phyloP scores from a whole-genome alignment of 2,888 invertebrate species.

The Stenoptilia bipunctidactyla region DNA sequence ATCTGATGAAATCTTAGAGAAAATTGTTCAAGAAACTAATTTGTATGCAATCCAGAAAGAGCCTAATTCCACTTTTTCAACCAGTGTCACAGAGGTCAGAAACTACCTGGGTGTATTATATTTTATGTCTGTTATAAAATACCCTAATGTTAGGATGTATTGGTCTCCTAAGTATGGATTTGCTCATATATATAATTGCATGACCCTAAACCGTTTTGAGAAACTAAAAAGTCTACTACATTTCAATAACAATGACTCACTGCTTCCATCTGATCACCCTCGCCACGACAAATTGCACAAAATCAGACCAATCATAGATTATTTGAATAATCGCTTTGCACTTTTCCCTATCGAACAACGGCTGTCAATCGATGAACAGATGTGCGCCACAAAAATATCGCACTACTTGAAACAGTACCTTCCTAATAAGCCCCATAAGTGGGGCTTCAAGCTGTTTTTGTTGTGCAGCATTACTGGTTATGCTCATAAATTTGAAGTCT shows the following conservation, averaged over 20 bases:
- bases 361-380: conserved; percentile 15
- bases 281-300: conserved; percentile 18
- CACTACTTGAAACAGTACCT: conserved; percentile 17
- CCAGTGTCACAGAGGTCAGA: not conserved
- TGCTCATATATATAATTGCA: not conserved
- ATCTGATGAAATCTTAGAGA: not conserved
- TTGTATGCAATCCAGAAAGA: not conserved
- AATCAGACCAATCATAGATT: conserved; percentile 16
- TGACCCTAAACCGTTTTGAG: not conserved
- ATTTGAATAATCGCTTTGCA: conserved; percentile 17
- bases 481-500: too few relatives aligned
- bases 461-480: conserved; percentile 6
- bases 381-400: conserved; percentile 13
- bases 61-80: not conserved
- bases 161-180: not conserved
- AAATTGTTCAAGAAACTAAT: conserved; percentile 1
- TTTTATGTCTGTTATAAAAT: not conserved
- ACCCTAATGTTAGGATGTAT: not conserved
- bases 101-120: not conserved
- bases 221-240: not conserved
- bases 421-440: conserved; percentile 23
- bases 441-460: conserved; percentile 21
- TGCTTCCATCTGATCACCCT: conserved; percentile 12
- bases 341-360: conserved; percentile 14
- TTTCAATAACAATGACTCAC: not conserved